Evolutionary conservation across 2,113 vertebrate genomes (phyloP), one percentile per base, ranked within the genome.

Genomic region (Bujurquina vittata): DNA sequence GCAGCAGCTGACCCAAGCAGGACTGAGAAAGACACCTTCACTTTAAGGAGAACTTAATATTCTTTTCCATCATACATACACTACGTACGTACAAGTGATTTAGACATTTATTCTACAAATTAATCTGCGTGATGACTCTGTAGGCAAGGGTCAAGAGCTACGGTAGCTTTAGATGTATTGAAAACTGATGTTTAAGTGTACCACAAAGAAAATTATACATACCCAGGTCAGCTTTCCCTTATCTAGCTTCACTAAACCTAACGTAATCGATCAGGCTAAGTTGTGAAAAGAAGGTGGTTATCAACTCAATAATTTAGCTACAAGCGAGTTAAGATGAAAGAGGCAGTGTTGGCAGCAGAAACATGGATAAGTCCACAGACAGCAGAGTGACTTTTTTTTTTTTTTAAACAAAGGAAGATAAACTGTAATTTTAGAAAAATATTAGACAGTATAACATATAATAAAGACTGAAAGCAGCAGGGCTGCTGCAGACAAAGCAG

Each of bases 31-130:
- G 35, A 33, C 6, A 37, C 9, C 10, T 1, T 37, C 37, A 37
- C 37, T 43, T 43, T 43, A 43, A 11, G 12, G 11, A 12, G 40
- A 43, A 46, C 12, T 12, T 15, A 15, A 46, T 46, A 46, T 37
- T 37, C 9, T 37, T 37, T 37, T 37, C 8, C 9, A 10, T 37
- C 35, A 37, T 37, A 37, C 63, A 67, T 65, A 23, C 43, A 67
- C 23, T 46, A 67, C 26, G 0, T 46, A 11, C 43, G 0, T 46
- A 7, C 15, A 29, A 49, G 40, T 49, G 18, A 4, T 10, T 10
- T 18, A 54, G 17, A 54, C 18, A 54, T 67, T 67, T 18, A 29
- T 29, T 40, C 22, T 29, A 67, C 9, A 2, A 67, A 46, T 40
- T 46, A 46, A 67, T 46, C 8, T 46, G 0, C 2, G 22, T 46